Percentiles rank a stretch among this genome's conserved stretches.
Conservation (phyloP, 2,888 invertebrate species). For the Andrena hattorfiana region DNA sequence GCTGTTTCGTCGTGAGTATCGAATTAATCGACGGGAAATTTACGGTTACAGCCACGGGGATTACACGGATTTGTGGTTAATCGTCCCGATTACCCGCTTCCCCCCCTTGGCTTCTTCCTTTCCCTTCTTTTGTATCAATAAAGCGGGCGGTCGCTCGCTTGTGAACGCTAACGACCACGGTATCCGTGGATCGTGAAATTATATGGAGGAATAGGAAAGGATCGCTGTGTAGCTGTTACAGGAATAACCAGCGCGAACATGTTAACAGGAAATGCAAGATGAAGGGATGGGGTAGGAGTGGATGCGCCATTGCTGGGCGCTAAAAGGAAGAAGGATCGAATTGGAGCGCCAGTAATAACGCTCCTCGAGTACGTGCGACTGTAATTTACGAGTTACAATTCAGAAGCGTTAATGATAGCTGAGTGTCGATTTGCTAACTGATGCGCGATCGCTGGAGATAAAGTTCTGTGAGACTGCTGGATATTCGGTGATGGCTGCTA, state of each 20-base stretch:
- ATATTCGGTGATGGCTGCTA: no score
- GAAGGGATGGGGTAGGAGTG: not conserved
- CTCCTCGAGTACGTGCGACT: not conserved
- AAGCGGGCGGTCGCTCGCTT: not conserved
- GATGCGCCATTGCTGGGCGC: not conserved
- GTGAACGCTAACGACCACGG: not conserved
- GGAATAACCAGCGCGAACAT: not conserved
- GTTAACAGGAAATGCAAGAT: not conserved
- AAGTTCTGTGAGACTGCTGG: not conserved
- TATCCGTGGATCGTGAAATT: constrained; percentile 13
- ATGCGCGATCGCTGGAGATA: not conserved
- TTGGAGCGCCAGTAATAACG: not conserved
- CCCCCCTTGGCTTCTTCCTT: not conserved
- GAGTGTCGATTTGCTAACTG: not conserved
- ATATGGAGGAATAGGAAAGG: not conserved
- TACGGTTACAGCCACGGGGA: not conserved
- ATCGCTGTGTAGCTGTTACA: no score
- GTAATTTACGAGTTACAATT: constrained; percentile 11
- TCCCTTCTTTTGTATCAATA: not conserved
- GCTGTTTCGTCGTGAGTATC: not conserved
- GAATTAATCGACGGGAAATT: constrained; percentile 34
- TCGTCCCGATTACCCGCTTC: not conserved
- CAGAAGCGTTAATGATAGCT: constrained; percentile 7
- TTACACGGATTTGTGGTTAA: constrained; percentile 10
- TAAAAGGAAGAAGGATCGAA: not conserved